Evolutionary conservation across 2,113 vertebrate species (phyloP), one percentile per base, ranked within the genome.

Genomic region (Genyomyrus donnyi): DNA sequence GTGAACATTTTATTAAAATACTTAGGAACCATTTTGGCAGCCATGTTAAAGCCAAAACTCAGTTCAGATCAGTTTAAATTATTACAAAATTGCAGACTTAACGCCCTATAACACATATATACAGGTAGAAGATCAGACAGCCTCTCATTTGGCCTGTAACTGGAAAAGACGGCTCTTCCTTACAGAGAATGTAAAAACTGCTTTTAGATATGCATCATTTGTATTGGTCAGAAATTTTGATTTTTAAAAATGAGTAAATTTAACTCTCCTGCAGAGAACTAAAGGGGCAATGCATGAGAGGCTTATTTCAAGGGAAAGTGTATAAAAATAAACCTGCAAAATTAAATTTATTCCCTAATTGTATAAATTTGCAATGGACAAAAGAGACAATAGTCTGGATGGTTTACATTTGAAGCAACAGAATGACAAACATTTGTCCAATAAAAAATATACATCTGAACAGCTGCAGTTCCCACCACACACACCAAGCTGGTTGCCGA

Each of bases 1-100:
- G 5, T 56, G 50, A 15, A 53, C 85, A 87, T 50, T 87, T 87
- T 87, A 87, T 87, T 87, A 87, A 52, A 87, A 87, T 35, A 52
- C 24, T 49, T 49, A 86, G n/a, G n/a, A 35, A 15, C 31, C n/a
- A 17, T 53, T 53, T 56, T 53, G 27, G 48, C 27, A 19, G n/a
- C 49, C 49, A 50, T 5, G 17, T 53, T 52, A 87, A 17, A 53
- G 31, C 17, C 85, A 87, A 87, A 31, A 87, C 53, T 35, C 48
- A 35, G 48, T 87, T 31, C 13, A n/a, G 11, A 86, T 66, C 62
- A 66, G 9, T 66, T 66, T 66, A 66, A 66, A 66, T 66, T n/a
- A 50, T 50, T 35, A 56, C 24, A 87, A 56, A 87, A 52, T 53
- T n/a, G 50, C 85, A 86, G 21, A 8, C 45, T 5, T 86, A 50